Conservation (phyloP, 2,797 vertebrate species). For the Distichodus sexfasciatus region DNA sequence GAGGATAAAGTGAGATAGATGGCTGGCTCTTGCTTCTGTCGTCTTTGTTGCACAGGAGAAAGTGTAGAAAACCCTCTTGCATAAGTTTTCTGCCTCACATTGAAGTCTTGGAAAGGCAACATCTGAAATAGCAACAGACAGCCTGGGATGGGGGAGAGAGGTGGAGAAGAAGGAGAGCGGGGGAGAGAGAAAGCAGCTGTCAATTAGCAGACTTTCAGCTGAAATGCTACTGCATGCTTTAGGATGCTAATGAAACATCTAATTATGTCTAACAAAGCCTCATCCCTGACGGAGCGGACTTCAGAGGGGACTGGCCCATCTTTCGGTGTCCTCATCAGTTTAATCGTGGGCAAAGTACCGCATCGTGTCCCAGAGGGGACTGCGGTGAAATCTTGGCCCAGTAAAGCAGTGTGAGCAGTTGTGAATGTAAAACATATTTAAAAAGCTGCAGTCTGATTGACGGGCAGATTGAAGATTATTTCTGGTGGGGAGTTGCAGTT, state of each 20-base stretch:
- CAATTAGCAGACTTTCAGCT: not conserved
- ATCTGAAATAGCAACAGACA: no score
- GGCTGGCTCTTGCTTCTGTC: no score
- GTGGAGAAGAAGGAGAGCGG: not conserved
- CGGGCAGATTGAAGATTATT: not conserved
- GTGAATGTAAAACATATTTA: constrained; percentile 21
- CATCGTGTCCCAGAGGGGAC: not conserved
- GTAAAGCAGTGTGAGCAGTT: not conserved
- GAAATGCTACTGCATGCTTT: constrained; percentile 9
- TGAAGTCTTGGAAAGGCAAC: no score
- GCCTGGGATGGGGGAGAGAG: no score
- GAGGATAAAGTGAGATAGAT: no score
- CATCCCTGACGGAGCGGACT: not conserved
- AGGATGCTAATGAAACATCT: constrained; percentile 22
- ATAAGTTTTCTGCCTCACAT: no score
- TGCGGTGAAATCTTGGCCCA: constrained; percentile 4
- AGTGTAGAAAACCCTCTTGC: no score
- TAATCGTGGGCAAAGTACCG: not conserved
- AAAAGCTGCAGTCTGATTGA: constrained; percentile 9
- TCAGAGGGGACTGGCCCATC: not conserved
- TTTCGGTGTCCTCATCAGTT: not conserved
- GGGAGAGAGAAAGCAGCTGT: not conserved
- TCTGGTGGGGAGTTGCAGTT: not conserved
- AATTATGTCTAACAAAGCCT: constrained; percentile 10
- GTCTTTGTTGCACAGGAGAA: no score